phyloP scores from a whole-genome alignment of 1,140 invertebrate species.

The Pygmarrhopalites habei region DNA sequence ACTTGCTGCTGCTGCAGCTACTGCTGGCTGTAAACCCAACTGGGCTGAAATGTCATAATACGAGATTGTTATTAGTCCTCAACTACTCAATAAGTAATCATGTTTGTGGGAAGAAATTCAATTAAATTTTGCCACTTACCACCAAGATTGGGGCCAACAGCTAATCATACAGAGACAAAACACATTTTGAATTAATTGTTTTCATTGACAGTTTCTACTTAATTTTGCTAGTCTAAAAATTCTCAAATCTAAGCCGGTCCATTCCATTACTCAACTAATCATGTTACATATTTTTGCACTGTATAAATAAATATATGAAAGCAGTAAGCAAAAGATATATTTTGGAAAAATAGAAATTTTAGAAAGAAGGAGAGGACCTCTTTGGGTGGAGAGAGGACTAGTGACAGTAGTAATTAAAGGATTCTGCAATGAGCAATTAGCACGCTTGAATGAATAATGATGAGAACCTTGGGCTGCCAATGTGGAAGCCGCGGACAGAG shows the following conservation, averaged over 20 bases:
- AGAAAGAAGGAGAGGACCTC: constrained; percentile 12
- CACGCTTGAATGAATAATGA: constrained; percentile 17
- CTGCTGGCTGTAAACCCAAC: constrained; percentile 44
- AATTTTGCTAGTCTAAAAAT: background rate
- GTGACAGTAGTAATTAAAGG: constrained; percentile 17
- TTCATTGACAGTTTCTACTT: too few relatives aligned
- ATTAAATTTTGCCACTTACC: too few relatives aligned
- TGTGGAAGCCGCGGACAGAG: constrained; percentile 35
- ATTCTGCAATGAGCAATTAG: constrained; percentile 14
- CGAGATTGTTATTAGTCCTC: too few relatives aligned
- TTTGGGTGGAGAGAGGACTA: constrained; percentile 8
- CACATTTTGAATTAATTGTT: too few relatives aligned
- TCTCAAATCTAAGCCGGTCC: background rate
- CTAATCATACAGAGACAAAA: constrained; percentile 4
- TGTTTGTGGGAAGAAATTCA: too few relatives aligned
- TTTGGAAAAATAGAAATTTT: constrained; percentile 6
- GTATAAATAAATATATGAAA: too few relatives aligned
- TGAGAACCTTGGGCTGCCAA: constrained; percentile 37
- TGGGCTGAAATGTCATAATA: too few relatives aligned
- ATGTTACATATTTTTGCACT: too few relatives aligned
- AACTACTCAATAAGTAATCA: too few relatives aligned
- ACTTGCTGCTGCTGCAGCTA: constrained; percentile 51
- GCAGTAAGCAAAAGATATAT: background rate
- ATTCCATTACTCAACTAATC: too few relatives aligned
- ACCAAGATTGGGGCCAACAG: constrained; percentile 7